Evolutionary conservation across 2,888 invertebrate species (phyloP), one percentile per base, ranked within the genome.

Genomic region (Eudemis profundana): DNA sequence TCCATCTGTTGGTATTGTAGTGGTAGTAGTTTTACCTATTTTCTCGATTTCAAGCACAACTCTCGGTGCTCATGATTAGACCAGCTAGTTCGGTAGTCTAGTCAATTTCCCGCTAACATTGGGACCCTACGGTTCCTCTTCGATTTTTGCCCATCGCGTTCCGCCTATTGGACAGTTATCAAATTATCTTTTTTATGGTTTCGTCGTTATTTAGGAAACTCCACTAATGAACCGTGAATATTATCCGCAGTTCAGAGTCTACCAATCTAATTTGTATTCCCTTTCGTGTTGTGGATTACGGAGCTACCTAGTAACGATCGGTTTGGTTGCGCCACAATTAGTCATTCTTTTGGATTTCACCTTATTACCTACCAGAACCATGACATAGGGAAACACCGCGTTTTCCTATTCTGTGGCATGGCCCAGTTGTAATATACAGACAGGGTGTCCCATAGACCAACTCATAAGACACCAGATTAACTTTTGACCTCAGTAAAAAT

Each of bases 131-230:
- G 12, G 42, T 47, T 27, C 54, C 23, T 15, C 42, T 47, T 53
- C 54, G 53, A 53, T 23, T 40, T 40, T 38, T 33, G 40, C 40
- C 36, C 10, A 1, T 36, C 36, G 21, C 49, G 56, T 63, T 63
- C 21, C 33, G 42, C n/a, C 47, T 15, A 21, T 49, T 17, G 21
- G 49, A 56, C 40, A 56, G 56, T 56, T 50, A 50, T 14, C 15
- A 15, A 57, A 56, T 56, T 56, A 23, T 42, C 50, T 3, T 53
- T 51, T 47, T 47, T 40, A 33, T 33, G 46, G 17, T 15, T 49
- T 33, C 27, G 17, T 33, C 33, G 63, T 17, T 56, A 56, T 56
- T 56, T 56, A 23, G 15, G 10, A 42, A 56, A 56, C 17, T 29
- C 42, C 3, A 21, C 15, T 33, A 63, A 56, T 63, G 40, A 33